Evolutionary conservation across 2,888 invertebrate species (phyloP), one percentile per base, ranked within the genome.

Genomic region (Noctuana brunneofusca): DNA sequence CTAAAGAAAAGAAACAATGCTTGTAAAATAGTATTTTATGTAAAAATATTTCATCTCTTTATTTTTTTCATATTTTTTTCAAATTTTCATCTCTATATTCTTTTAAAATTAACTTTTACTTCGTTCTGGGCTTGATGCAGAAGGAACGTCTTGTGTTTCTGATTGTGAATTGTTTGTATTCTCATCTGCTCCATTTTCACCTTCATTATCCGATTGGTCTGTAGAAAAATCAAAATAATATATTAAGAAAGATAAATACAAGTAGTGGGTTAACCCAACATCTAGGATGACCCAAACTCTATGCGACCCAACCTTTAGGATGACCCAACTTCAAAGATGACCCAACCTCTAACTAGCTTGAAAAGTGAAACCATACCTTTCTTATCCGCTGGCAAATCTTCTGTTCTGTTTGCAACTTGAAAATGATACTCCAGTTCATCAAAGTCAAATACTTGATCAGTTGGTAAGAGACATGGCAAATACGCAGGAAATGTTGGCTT

Each of bases 391-490:
- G 93, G 93, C 71, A 89, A 86, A 79, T 94, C 94, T 78, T 94
- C 94, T 27, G 93, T 94, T 66, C 94, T 90, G 76, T 94, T 94
- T 3, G 94, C 92, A 59, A 94, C 94, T 82, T 94, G 93, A 70
- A 94, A 94, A 79, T 95, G 95, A 75, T 95, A 95, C 75, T 95
- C 95, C 65, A 95, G 84, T 76, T 97, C 96, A 78, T 97, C 97
- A 76, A 96, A 95, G 78, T 98, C 98, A 83, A 98, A 97, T 38
- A 98, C 96, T 92, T 98, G 98, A 89, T 99, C 98, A 71, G 96
- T 96, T 0, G 98, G 98, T 73, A 98, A 87, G 24, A 98, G 90
- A 3, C 98, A 97, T 65, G 95, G 94, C 46, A 97, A 83, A 79
- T 98, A 98, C 1, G 97, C 94, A 5, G 97, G 96, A 79, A 95